Evolutionary conservation across 2,113 vertebrate genomes (phyloP), one percentile per base, ranked within the genome.

Genomic region (Mesocricetus auratus): DNA sequence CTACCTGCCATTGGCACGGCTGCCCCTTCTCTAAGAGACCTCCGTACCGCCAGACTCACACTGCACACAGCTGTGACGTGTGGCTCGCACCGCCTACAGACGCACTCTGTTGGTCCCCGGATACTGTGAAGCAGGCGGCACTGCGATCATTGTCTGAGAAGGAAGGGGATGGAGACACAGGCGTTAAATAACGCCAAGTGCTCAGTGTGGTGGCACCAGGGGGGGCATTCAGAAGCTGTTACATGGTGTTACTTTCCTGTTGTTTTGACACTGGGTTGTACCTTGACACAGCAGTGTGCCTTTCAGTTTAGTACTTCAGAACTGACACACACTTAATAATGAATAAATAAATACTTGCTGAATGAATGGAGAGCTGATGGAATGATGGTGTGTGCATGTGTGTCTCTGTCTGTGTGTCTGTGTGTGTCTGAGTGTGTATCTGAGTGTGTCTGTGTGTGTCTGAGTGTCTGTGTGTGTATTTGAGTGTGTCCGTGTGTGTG

Each of bases 321-420:
- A 50, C 2, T 45, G 62, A 93, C 50, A 93, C 24, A 68, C 33
- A 92, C 74, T 8, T 89, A 66, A 81, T 39, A 71, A 60, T 75
- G 64, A 95, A 45, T 74, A 85, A 96, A 78, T 58, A 95, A 96
- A 78, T 58, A 95, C 68, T 39, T 91, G 56, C 53, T 92, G 69
- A 93, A 79, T 83, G 68, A 68, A 79, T 56, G 13, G 88, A 24
- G 21, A 79, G 56, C 71, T 11, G 22, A 42, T 10, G 9, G 3
- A 39, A 73, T 39, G n/a, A 33, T 74, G 33, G 64, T 66, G 64
- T 66, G 64, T 66, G 7, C 26, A 22, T 29, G 64, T n/a, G n/a
- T n/a, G n/a, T n/a, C n/a, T n/a, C n/a, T n/a, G n/a, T n/a, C n/a
- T 66, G 64, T 66, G 64, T 66, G 64, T 66, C 26, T 36, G 33